Conservation (phyloP, 2,888 invertebrate genomes). For the Tinea semifulvella region DNA sequence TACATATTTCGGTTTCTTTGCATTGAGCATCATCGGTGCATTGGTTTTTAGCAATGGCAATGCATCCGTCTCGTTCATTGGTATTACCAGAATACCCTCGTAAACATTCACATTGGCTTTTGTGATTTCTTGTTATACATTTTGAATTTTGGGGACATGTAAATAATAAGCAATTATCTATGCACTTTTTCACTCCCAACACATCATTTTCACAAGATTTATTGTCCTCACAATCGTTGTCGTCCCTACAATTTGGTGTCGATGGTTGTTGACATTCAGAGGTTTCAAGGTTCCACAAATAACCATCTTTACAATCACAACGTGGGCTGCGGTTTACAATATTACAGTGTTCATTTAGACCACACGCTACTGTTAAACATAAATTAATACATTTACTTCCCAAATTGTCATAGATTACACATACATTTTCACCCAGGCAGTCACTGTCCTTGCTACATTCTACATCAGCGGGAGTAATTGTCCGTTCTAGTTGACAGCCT, state of each 20-base stretch:
- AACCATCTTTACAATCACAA: conserved; percentile 82
- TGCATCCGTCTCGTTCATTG: conserved; percentile 88
- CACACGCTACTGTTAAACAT: conserved; percentile 83
- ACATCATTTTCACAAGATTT: conserved; percentile 85
- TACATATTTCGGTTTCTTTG: conserved; percentile 82
- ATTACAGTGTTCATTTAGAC: conserved; percentile 82
- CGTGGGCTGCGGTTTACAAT: conserved; percentile 75
- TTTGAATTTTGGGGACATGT: conserved; percentile 87
- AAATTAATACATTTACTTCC: conserved; percentile 77
- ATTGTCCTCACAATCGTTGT: conserved; percentile 74
- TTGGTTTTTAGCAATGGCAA: conserved; percentile 74
- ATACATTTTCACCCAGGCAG: conserved; percentile 76
- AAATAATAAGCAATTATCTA: conserved; percentile 78
- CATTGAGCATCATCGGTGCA: conserved; percentile 85
- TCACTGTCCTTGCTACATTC: conserved; percentile 76
- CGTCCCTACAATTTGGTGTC: conserved; percentile 79
- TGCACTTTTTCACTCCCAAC: conserved; percentile 85
- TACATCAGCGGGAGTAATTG: conserved; percentile 59
- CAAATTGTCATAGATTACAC: conserved; percentile 71
- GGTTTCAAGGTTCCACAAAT: conserved; percentile 83
- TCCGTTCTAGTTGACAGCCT: conserved; percentile 80
- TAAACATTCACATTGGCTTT: conserved; percentile 84
- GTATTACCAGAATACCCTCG: conserved; percentile 89
- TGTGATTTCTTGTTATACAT: conserved; percentile 77
- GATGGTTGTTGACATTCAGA: conserved; percentile 88